phyloP scores from a whole-genome alignment of 2,888 invertebrate genomes.

The Neria commutata region DNA sequence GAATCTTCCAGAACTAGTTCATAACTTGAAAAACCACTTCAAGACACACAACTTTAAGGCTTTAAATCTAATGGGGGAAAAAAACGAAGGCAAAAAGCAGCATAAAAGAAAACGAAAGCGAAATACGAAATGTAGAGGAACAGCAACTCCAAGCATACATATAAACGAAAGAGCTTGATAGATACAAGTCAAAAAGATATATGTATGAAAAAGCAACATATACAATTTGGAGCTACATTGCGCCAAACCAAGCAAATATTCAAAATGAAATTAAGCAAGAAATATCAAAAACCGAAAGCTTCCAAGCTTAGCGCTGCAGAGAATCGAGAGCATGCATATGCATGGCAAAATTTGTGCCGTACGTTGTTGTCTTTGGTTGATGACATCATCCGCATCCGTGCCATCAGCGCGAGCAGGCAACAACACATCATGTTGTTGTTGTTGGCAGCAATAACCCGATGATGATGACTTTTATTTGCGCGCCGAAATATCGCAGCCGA shows the following conservation, averaged over 20 bases:
- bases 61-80: too few relatives aligned
- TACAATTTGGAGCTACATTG: constrained; percentile 10
- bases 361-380: too few relatives aligned
- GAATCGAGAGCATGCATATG: neutral
- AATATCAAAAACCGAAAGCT: neutral
- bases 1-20: constrained; percentile 2
- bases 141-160: neutral
- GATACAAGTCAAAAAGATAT: neutral
- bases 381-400: too few relatives aligned
- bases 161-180: neutral
- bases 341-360: too few relatives aligned
- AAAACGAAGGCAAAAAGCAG: neutral
- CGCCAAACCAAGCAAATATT: neutral
- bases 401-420: too few relatives aligned
- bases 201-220: neutral
- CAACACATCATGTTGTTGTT: too few relatives aligned
- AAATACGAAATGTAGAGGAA: neutral
- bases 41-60: too few relatives aligned
- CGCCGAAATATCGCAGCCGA: too few relatives aligned
- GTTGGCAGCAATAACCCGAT: too few relatives aligned
- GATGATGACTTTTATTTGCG: too few relatives aligned
- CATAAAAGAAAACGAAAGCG: neutral
- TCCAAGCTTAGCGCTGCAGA: too few relatives aligned
- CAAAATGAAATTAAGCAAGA: neutral
- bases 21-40: constrained; percentile 16